These are phyloP conservation scores for Actinemys pallida DNA, from an alignment of 2,113 vertebrate species.

Conservation along the genomic window DNA sequence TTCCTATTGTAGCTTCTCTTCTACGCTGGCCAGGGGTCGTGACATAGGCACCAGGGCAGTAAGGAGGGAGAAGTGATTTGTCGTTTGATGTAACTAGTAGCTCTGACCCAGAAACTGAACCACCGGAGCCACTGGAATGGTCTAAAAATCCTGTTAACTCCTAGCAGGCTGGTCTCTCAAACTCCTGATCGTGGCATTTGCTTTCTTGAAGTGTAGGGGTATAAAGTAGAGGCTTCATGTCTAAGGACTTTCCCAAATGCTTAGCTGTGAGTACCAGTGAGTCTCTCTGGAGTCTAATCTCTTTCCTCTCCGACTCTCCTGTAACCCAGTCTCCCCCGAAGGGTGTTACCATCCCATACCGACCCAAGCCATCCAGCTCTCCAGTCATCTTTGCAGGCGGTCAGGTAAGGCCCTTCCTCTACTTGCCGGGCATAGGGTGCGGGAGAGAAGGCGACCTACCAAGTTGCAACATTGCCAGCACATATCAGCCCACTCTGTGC, in stretches of 20 bases:
- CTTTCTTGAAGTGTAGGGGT: neutral
- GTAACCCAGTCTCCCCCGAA: slow-evolving; percentile 93
- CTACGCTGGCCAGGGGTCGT: accelerated
- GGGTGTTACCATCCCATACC: slow-evolving; percentile 98
- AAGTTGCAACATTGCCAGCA: slow-evolving; percentile 58
- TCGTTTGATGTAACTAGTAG: neutral
- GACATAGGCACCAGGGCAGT: neutral
- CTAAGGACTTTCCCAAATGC: too few relatives aligned
- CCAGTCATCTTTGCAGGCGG: slow-evolving; percentile 99
- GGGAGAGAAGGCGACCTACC: neutral
- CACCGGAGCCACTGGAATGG: neutral
- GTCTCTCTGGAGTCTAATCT: neutral
- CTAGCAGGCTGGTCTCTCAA: neutral
- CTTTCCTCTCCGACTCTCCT: slow-evolving; percentile 70
- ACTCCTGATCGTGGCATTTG: neutral
- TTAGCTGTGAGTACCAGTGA: accelerated
- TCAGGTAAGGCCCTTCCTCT: slow-evolving; percentile 89
- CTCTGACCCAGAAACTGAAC: neutral
- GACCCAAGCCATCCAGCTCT: slow-evolving; percentile 97
- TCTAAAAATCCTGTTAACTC: neutral
- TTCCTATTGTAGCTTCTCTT: neutral
- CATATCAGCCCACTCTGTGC: slow-evolving; percentile 59
- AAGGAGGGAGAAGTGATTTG: neutral
- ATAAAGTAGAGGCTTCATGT: neutral
- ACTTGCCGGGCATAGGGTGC: slow-evolving; percentile 34